A percentile compares a stretch with the other conserved stretches of the same genome.
These are phyloP conservation scores for Trimorus sp. DNA, from an alignment of 2,888 invertebrate species.

Conservation along the genomic window DNA sequence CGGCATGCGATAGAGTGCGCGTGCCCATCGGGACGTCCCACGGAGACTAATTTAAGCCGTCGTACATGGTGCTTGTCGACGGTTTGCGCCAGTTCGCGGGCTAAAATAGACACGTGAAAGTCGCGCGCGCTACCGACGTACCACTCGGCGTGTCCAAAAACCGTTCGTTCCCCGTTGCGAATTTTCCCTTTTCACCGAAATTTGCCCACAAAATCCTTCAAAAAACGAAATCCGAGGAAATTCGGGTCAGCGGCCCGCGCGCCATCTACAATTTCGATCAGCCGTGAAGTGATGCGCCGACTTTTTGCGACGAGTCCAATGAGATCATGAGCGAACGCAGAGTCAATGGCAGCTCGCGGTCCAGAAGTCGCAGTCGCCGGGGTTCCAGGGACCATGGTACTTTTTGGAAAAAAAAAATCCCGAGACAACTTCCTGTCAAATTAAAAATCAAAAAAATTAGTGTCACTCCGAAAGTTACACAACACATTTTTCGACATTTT, in stretches of 20 bases:
- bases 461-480: too few species aligned
- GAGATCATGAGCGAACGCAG: conserved; percentile 73
- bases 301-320: too few species aligned
- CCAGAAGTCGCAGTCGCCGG: conserved; percentile 77
- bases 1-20: conserved; percentile 70
- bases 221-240: not conserved
- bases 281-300: conserved; percentile 5
- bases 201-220: too few species aligned
- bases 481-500: too few species aligned
- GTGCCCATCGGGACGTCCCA: conserved; percentile 72
- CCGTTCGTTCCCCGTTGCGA: conserved; percentile 44
- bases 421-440: not conserved
- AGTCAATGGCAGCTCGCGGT: conserved; percentile 76
- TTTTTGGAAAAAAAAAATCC: conserved; percentile 7
- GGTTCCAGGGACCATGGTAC: conserved; percentile 78
- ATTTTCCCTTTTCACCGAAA: too few species aligned
- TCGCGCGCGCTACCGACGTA: conserved; percentile 68
- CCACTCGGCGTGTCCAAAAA: conserved; percentile 44
- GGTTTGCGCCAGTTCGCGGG: conserved; percentile 79
- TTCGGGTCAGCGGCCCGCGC: not conserved
- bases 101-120: conserved; percentile 80
- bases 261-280: not conserved
- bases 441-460: too few species aligned
- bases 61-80: conserved; percentile 74
- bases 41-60: conserved; percentile 80